A percentile compares a stretch with the other conserved stretches of the same genome.
These are phyloP conservation scores for Muntiacus muntjak DNA, from an alignment of 2,113 vertebrate genomes.

Conservation along the genomic window DNA sequence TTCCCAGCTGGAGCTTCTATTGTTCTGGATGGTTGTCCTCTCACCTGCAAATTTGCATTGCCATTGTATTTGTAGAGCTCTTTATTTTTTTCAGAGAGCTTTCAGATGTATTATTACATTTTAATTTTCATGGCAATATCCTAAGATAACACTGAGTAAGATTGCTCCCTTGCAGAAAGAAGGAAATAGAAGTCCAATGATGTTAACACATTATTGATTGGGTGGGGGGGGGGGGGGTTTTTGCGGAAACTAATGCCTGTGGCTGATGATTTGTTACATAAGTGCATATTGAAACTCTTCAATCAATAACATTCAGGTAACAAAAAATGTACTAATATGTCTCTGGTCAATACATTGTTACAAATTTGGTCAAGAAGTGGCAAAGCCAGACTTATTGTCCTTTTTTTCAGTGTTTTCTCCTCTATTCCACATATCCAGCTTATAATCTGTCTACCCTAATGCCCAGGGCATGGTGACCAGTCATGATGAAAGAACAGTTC, in stretches of 20 bases:
- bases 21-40: not conserved
- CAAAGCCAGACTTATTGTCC: not conserved
- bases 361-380: not conserved
- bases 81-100: conserved; percentile 11
- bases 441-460: not conserved
- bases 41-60: conserved; percentile 29
- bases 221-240: not conserved
- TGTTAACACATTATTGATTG: not conserved
- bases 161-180: not conserved
- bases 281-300: not conserved
- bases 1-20: conserved; percentile 35
- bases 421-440: not conserved
- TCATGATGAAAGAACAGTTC: not conserved
- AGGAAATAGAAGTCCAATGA: not conserved
- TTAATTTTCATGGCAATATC: not conserved
- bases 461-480: not conserved
- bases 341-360: not conserved
- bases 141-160: not conserved
- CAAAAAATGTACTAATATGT: not conserved
- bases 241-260: not conserved
- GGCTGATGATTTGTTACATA: not conserved
- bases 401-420: not conserved
- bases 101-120: not conserved
- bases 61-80: not conserved
- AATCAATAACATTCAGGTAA: not conserved